These are phyloP conservation scores for Mus pahari DNA, from an alignment of 2,113 vertebrate genomes.

Conservation along the genomic window DNA sequence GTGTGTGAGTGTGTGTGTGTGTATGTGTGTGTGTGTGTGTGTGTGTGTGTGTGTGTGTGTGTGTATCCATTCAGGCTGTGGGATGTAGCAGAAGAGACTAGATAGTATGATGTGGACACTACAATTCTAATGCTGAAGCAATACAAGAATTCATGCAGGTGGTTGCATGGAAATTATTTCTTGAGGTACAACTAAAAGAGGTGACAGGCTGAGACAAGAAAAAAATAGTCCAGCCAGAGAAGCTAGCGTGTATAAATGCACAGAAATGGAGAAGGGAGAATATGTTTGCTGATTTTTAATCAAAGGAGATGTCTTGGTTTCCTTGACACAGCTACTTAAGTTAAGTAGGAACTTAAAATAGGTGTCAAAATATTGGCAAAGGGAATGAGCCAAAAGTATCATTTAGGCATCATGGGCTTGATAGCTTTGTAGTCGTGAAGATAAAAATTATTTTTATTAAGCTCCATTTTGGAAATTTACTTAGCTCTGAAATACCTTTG, in stretches of 20 bases:
- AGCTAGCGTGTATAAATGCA: not conserved
- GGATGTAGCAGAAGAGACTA: not conserved
- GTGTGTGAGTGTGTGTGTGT: not conserved
- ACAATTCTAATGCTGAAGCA: not conserved
- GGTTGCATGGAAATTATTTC: not conserved
- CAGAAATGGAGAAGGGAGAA: constrained; percentile 3
- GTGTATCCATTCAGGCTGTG: not conserved
- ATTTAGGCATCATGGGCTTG: not conserved
- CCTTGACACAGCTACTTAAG: not conserved
- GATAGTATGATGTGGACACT: not conserved
- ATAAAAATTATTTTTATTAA: not conserved
- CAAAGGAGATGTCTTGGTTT: not conserved
- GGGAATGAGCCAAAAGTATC: not conserved
- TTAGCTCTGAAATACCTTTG: not conserved
- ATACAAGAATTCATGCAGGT: not conserved
- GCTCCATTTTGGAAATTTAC: not conserved
- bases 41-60: not conserved
- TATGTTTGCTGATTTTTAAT: not conserved
- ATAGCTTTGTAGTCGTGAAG: not conserved
- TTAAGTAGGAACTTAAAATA: not conserved
- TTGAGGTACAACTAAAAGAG: not conserved
- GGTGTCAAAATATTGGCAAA: constrained; percentile 23
- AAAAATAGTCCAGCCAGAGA: not conserved
- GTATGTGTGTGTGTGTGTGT: not conserved
- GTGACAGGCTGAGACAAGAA: not conserved